These are phyloP conservation scores for Acanthochromis polyacanthus DNA, from an alignment of 2,113 vertebrate genomes.

Conservation along the genomic window DNA sequence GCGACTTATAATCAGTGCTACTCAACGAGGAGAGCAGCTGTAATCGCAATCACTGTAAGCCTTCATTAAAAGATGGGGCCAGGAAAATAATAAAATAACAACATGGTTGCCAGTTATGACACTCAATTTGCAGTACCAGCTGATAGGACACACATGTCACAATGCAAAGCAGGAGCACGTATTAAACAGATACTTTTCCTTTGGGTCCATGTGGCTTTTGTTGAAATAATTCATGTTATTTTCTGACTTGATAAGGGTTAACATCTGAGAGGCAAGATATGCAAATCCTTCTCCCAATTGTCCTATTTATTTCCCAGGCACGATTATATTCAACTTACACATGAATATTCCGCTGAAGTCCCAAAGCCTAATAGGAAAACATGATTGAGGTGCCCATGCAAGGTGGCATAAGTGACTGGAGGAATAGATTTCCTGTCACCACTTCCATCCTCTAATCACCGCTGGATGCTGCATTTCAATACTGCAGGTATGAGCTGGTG, in stretches of 20 bases:
- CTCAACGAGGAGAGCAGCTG: conserved; percentile 38
- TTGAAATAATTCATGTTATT: conserved; percentile 44
- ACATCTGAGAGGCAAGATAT: conserved; percentile 33
- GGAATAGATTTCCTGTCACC: conserved; percentile 37
- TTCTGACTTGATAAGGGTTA: conserved; percentile 50
- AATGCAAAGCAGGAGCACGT: conserved; percentile 35
- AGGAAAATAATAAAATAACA: conserved; percentile 32
- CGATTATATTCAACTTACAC: conserved; percentile 44
- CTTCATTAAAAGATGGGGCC: conserved; percentile 40
- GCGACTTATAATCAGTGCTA: conserved; percentile 49
- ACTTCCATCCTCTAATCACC: conserved; percentile 49
- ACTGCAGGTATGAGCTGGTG: conserved; percentile 7
- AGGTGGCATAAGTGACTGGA: conserved; percentile 25
- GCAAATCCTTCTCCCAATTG: conserved; percentile 48
- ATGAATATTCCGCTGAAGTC: conserved; percentile 47
- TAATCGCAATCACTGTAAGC: conserved; percentile 54
- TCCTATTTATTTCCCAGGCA: conserved; percentile 49
- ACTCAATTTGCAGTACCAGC: conserved; percentile 25
- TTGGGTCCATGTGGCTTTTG: conserved; percentile 22
- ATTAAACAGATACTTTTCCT: conserved; percentile 18
- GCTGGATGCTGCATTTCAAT: conserved; percentile 42
- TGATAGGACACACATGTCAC: conserved; percentile 16
- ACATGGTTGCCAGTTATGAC: conserved; percentile 6
- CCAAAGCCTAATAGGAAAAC: conserved; percentile 47
- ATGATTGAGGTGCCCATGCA: conserved; percentile 56